These are phyloP conservation scores for Puma concolor DNA, from an alignment of 2,113 vertebrate species.

Conservation along the genomic window DNA sequence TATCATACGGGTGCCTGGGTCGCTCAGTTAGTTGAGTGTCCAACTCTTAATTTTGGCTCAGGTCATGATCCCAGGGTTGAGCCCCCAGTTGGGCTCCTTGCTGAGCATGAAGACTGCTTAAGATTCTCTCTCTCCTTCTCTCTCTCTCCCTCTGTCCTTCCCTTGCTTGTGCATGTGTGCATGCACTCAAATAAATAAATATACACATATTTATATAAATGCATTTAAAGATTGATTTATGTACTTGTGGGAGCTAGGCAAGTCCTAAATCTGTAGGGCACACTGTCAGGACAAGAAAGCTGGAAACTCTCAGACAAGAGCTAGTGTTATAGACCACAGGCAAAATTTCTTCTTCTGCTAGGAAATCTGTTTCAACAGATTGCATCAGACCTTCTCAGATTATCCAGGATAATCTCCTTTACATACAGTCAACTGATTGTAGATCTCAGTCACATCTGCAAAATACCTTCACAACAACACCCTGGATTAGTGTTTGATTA, in stretches of 20 bases:
- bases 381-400: not conserved
- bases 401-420: constrained; percentile 12
- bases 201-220: not conserved
- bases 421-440: not conserved
- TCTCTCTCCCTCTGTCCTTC: too few species aligned
- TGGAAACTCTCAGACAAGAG: not conserved
- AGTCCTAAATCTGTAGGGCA: not conserved
- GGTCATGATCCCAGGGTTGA: too few species aligned
- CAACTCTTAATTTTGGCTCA: too few species aligned
- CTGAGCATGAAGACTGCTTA: too few species aligned
- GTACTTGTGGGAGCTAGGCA: not conserved
- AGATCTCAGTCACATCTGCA: not conserved
- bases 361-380: not conserved
- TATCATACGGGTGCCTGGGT: too few species aligned
- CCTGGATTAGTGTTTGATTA: not conserved
- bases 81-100: too few species aligned
- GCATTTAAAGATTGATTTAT: not conserved
- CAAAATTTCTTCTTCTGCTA: not conserved
- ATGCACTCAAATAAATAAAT: too few species aligned
- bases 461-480: not conserved
- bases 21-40: too few species aligned
- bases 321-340: not conserved
- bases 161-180: too few species aligned
- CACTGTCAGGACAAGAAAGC: not conserved
- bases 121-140: too few species aligned